Base-by-base conservation (phyloP, 2,113 vertebrate species). In the Aegypius monachus region DNA sequence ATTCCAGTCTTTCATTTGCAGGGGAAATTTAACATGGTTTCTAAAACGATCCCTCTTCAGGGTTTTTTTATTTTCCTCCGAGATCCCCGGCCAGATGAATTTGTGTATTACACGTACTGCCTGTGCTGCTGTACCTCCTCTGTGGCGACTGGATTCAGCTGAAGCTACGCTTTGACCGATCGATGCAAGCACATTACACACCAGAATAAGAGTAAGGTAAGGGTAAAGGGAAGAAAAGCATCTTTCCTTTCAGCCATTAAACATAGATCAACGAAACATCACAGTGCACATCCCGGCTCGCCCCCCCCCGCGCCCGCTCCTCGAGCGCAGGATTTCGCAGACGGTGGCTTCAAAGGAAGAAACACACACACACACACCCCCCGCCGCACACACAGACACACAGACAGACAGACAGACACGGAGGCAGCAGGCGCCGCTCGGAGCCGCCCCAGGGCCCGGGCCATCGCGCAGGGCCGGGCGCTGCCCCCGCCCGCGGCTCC, bases 241-340 rank as follows among this genome's bases (percentile, higher is more conserved):
- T 97, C 97, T 88, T 90, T 87, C 94, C 97, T 97, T 98, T 97
- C 97, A 95, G 98, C 98, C 98, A 98, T 98, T 96, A 98, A 98
- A 98, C 95, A 97, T 94, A 88, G 91, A 97, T 89, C 96, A 88
- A 94, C 97, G 96, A 77, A 96, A 96, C 84, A 94, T 34, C 96
- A 88, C 93, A 16, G 36, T 31, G 86, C 96, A 45, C 58, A 62
- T 11, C 93, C 86, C 94, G 55, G 90, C 38, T 55, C 71, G 85
- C 81, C 80, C 31, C 73, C 88, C 81, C 81, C 31, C 90, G 27
- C n/a, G 47, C 75, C 75, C 71, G 80, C 94, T 97, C 96, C 96
- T 96, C 47, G 47, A 87, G 90, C 74, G 53, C 93, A 91, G 93
- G 43, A 84, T 97, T 81, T 94, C 72, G 77, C 96, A 90, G 95